Evolutionary conservation across 1,140 invertebrate species (phyloP), one percentile per base, ranked within the genome.

Genomic region (Propsilocerus akamusi): DNA sequence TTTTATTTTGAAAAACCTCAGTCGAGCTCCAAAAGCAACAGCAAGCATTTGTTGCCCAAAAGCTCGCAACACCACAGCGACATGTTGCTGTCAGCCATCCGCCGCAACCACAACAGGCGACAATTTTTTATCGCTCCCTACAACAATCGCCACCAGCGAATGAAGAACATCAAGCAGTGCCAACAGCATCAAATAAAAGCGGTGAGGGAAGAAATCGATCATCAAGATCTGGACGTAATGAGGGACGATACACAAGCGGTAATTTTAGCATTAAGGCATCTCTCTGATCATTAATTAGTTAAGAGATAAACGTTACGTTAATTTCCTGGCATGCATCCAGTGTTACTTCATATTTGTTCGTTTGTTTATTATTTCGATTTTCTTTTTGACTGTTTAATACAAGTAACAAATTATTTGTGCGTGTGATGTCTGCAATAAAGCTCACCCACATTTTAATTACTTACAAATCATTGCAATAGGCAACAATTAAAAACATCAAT

Each of bases 201-300:
- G 54, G 69, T 70, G 52, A 81, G 59, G 75, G 86, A 59, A 75
- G 86, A 61, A 85, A 83, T 60, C 89, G 92, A 68, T n/a, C n/a
- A n/a, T n/a, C n/a, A n/a, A n/a, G 89, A 58, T 78, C 94, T 50
- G 95, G 91, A 54, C 74, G 91, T 60, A 91, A 94, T 72, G 92
- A 96, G 71, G 92, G 86, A 68, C 76, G 92, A 58, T 97, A 95
- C 69, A 92, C 96, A 70, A 95, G 91, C 68, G 90, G 91, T 94
- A 78, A 81, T 32, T 20, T 30, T n/a, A n/a, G n/a, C n/a, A n/a
- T n/a, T n/a, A n/a, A n/a, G n/a, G n/a, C n/a, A n/a, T n/a, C n/a
- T n/a, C n/a, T n/a, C n/a, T n/a, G n/a, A n/a, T n/a, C n/a, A n/a
- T n/a, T n/a, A n/a, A n/a, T n/a, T n/a, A n/a, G n/a, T n/a, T n/a